Evolutionary conservation across 2,888 invertebrate genomes (phyloP).

Genomic region (Pantelozetes paolii): DNA sequence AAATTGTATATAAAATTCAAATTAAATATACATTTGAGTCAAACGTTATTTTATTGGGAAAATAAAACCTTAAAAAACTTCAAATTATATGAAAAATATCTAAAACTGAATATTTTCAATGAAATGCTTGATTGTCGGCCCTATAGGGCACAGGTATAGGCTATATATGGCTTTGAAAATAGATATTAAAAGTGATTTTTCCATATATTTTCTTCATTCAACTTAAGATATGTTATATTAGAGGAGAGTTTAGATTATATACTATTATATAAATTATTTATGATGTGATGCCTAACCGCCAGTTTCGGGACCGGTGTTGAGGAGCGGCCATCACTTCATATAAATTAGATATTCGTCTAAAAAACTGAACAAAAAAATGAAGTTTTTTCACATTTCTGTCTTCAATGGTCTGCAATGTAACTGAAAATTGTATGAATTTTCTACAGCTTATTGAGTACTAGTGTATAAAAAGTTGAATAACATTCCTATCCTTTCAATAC

Average conservation of each 20-base stretch:
- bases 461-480: neutral
- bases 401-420: too few species aligned
- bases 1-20: slow-evolving; percentile 15
- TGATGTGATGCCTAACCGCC: slow-evolving; percentile 23
- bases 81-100: neutral
- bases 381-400: too few species aligned
- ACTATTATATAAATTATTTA: slow-evolving; percentile 29
- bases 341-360: slow-evolving; percentile 20
- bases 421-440: too few species aligned
- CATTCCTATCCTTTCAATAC: neutral
- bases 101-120: neutral
- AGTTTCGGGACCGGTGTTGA: neutral
- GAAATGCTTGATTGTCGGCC: neutral
- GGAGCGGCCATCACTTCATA: slow-evolving; percentile 21
- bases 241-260: slow-evolving; percentile 25
- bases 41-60: neutral
- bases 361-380: too few species aligned
- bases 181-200: slow-evolving; percentile 18
- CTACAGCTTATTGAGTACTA: neutral
- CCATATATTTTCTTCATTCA: neutral
- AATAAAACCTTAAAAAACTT: neutral
- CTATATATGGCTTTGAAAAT: neutral
- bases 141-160: neutral
- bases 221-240: neutral
- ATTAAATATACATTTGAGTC: slow-evolving; percentile 14